These are phyloP conservation scores for Poecilia gillii DNA, from an alignment of 2,797 vertebrate species.

Conservation along the genomic window DNA sequence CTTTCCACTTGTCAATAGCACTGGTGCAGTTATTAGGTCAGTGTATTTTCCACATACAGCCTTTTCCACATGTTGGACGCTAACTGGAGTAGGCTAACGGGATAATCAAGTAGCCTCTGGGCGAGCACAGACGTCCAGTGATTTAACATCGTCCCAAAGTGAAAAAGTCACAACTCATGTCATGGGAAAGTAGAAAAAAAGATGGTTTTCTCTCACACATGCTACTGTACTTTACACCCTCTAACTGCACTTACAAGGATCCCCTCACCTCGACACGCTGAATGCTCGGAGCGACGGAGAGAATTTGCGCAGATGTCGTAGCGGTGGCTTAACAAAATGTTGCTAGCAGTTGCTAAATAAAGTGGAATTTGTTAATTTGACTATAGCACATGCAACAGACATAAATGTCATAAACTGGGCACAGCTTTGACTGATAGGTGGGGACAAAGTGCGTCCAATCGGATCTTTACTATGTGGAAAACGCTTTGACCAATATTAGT, in stretches of 20 bases:
- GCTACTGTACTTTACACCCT: neutral
- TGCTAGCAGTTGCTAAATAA: neutral
- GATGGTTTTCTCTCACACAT: neutral
- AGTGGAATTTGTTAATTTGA: neutral
- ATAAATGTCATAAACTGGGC: neutral
- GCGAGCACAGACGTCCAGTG: slow-evolving; percentile 18
- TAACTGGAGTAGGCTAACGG: slow-evolving; percentile 20
- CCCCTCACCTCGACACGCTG: neutral
- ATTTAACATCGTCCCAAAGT: slow-evolving; percentile 16
- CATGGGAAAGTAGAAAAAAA: neutral
- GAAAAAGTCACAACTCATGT: slow-evolving; percentile 25
- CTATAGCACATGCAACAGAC: neutral
- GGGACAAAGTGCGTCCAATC: neutral
- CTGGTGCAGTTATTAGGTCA: slow-evolving; percentile 56
- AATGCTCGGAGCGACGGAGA: neutral
- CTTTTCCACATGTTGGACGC: slow-evolving; percentile 47
- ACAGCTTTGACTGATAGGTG: neutral
- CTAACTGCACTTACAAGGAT: too few relatives aligned
- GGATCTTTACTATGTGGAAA: neutral
- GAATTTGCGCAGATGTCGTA: neutral
- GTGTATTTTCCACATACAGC: slow-evolving; percentile 55
- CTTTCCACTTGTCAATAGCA: slow-evolving; percentile 68
- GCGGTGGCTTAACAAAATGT: neutral
- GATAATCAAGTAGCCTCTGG: slow-evolving; percentile 40
- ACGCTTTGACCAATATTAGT: neutral